Evolutionary conservation across 1,140 invertebrate genomes (phyloP).

Genomic region (Gryllus bimaculatus): DNA sequence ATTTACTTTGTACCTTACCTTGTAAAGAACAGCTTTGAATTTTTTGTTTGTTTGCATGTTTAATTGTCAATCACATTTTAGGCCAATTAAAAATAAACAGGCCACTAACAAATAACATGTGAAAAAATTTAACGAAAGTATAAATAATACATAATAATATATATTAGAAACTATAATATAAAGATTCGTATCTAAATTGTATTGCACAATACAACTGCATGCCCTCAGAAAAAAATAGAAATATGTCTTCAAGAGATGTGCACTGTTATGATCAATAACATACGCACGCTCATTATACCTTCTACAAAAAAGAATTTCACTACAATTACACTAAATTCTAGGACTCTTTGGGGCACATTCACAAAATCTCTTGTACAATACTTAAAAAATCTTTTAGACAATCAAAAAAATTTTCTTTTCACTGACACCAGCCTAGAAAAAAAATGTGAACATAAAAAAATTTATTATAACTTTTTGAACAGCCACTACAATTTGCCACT

Average conservation of each 20-base stretch:
- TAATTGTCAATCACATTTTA: not conserved
- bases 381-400: constrained; percentile 2
- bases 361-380: not conserved
- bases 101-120: not conserved
- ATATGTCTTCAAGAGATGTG: not conserved
- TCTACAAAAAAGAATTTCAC: not conserved
- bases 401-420: constrained; percentile 6
- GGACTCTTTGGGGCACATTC: not conserved
- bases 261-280: not conserved
- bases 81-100: not conserved
- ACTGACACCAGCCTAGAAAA: constrained; percentile 8
- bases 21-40: not conserved
- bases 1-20: not conserved
- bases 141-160: not conserved
- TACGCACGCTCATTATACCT: too few species aligned
- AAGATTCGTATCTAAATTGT: not conserved
- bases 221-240: not conserved
- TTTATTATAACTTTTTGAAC: not conserved
- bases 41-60: not conserved
- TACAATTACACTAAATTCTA: not conserved
- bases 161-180: not conserved
- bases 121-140: not conserved
- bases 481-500: constrained; percentile 16
- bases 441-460: not conserved
- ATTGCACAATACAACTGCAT: not conserved